phyloP scores from a whole-genome alignment of 2,797 vertebrate genomes.

The Falco cherrug region DNA sequence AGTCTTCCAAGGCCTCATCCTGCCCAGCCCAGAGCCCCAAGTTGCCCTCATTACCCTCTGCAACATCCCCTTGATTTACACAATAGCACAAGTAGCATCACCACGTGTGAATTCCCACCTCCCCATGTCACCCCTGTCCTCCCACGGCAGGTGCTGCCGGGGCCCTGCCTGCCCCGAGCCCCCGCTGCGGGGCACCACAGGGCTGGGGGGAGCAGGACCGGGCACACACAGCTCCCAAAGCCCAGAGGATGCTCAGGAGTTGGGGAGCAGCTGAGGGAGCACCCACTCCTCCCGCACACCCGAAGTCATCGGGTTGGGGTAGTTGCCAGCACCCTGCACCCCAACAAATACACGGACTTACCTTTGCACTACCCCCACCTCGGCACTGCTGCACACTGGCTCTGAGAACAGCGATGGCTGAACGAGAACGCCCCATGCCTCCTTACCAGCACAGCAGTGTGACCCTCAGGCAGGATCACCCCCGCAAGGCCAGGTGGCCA shows the following conservation, averaged over 20 bases:
- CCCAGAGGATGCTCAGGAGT: neutral
- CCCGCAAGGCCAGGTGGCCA: rapidly evolving
- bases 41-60: neutral
- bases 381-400: rapidly evolving
- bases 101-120: neutral
- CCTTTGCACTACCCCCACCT: neutral
- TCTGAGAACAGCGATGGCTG: neutral
- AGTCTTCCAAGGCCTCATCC: neutral
- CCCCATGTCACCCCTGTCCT: rapidly evolving
- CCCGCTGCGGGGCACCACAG: rapidly evolving
- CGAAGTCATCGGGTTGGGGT: rapidly evolving
- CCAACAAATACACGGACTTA: neutral
- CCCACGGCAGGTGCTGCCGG: neutral
- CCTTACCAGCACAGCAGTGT: rapidly evolving
- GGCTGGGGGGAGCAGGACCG: neutral
- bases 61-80: neutral
- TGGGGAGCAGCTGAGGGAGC: neutral
- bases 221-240: neutral
- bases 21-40: neutral
- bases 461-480: neutral
- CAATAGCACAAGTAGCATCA: neutral
- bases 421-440: rapidly evolving
- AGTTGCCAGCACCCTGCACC: neutral
- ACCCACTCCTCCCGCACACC: neutral
- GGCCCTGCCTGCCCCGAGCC: neutral